Evolutionary conservation across 2,113 vertebrate species (phyloP).

Genomic region (Aldabrachelys gigantea): DNA sequence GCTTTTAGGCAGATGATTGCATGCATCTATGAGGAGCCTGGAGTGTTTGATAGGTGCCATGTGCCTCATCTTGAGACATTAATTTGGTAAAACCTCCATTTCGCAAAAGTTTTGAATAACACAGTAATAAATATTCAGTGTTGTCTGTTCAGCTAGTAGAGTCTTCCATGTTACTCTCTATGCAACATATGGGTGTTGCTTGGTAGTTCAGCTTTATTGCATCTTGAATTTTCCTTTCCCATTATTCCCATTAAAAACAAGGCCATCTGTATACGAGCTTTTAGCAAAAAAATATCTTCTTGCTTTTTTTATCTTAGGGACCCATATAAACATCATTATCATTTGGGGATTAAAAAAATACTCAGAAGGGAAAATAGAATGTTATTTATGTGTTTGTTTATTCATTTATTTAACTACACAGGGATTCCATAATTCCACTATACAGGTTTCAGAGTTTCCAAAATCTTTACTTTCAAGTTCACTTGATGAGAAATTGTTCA

Average conservation of each 20-base stretch:
- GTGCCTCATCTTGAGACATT: neutral
- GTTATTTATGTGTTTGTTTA: neutral
- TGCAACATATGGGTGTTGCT: neutral
- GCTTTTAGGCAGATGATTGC: neutral
- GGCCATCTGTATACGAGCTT: neutral
- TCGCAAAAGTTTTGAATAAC: neutral
- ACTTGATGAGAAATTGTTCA: neutral
- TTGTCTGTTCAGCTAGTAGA: neutral
- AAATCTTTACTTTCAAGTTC: neutral
- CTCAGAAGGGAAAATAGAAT: neutral
- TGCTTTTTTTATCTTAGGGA: neutral
- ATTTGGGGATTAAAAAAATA: slow-evolving; percentile 11
- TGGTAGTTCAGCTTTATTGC: neutral
- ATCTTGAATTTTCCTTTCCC: neutral
- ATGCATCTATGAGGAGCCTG: neutral
- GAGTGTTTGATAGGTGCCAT: neutral
- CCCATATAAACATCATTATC: neutral
- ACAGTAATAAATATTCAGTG: neutral
- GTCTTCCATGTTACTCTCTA: neutral
- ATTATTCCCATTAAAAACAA: slow-evolving; percentile 3
- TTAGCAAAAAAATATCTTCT: neutral
- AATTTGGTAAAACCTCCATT: neutral
- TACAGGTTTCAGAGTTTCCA: neutral
- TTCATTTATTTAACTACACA: neutral
- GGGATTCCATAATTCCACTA: neutral